Evolutionary conservation across 2,113 vertebrate species (phyloP), one percentile per base, ranked within the genome.

Genomic region (Upupa epops): DNA sequence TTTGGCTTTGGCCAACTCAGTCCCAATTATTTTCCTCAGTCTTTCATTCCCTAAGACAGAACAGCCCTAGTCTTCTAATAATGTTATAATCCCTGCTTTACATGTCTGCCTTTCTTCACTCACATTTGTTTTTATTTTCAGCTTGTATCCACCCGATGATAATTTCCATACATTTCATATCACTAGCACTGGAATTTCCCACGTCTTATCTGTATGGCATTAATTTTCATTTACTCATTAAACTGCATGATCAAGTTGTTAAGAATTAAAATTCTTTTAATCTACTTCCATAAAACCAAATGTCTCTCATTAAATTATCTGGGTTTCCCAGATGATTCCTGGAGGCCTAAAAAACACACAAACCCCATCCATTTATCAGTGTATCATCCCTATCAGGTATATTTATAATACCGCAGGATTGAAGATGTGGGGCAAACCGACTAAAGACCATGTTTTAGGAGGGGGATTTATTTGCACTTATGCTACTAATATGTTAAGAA

Each of bases 161-260:
- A 0, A 72, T 87, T 93, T 89, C 74, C 66, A 94, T 90, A 65
- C 7, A 75, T 75, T 84, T 88, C 52, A 49, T 86, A 72, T 64
- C 58, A 72, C n/a, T 64, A 46, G 29, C 21, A 21, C 81, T 90
- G 49, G 71, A 96, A 93, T 92, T 96, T 96, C 94, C 95, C 93
- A 84, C 92, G 91, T 75, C 89, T 96, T 93, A 89, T 91, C 81
- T 89, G 15, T 72, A 61, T 65, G 32, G 8, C 21, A 60, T 49
- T 89, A 60, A 61, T 83, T 81, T 80, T 55, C 82, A 55, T 93
- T 92, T 92, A 69, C 61, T 89, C 58, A 65, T 94, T 94, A 72
- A 72, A 68, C 54, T 89, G 13, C 59, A 79, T 79, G 51, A 89
- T 93, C 92, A 92, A 75, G 25, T 78, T 58, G 58, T 90, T 90